A percentile compares a stretch with the other conserved stretches of the same genome.
phyloP scores from a whole-genome alignment of 2,888 invertebrate genomes.

The Lacanobia wlatinum region DNA sequence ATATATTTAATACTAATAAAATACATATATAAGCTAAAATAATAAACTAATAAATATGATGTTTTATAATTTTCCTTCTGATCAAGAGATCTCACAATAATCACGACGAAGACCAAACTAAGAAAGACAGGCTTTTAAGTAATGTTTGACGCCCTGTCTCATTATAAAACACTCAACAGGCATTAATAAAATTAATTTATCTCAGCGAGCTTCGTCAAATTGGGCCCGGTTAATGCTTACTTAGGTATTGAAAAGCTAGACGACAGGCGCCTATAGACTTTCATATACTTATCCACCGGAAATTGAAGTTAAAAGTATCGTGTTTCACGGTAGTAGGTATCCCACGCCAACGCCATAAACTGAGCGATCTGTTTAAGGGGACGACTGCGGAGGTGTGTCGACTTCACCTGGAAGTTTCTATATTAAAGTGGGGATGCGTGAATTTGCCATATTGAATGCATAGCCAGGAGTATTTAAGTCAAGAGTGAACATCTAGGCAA shows the following conservation, averaged over 20 bases:
- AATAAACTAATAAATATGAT: too few species aligned
- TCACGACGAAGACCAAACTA: too few species aligned
- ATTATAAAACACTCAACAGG: neutral
- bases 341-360: neutral
- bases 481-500: too few species aligned
- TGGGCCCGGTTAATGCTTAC: neutral
- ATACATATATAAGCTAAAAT: too few species aligned
- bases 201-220: neutral
- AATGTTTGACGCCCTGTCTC: neutral
- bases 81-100: too few species aligned
- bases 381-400: neutral
- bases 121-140: too few species aligned
- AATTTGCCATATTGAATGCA: neutral
- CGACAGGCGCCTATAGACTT: neutral
- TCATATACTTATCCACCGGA: neutral
- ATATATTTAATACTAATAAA: too few species aligned
- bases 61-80: too few species aligned
- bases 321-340: neutral
- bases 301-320: constrained; percentile 18
- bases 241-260: neutral
- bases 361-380: constrained; percentile 9
- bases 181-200: neutral
- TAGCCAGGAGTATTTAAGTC: too few species aligned
- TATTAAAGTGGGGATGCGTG: neutral
- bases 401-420: neutral